Conservation (phyloP, 2,113 vertebrate species). For the Hemiscyllium ocellatum region DNA sequence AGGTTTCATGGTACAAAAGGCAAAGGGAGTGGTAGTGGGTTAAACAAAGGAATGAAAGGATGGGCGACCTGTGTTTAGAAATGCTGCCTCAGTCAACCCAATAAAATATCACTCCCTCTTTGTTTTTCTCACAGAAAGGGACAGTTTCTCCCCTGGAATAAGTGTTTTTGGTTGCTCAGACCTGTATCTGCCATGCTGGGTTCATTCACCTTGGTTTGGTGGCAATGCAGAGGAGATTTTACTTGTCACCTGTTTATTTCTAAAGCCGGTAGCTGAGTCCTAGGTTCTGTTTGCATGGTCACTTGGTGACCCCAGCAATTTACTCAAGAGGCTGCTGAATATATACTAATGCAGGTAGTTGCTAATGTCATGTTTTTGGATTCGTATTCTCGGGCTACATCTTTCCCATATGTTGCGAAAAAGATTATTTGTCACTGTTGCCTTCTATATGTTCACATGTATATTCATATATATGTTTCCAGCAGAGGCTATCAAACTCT, state of each 20-base stretch:
- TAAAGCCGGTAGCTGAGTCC: background rate
- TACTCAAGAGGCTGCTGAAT: background rate
- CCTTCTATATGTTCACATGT: too few relatives aligned
- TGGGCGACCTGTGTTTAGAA: background rate
- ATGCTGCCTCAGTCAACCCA: background rate
- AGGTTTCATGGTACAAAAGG: background rate
- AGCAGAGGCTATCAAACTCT: too few relatives aligned
- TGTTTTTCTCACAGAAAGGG: background rate
- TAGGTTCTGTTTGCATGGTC: background rate
- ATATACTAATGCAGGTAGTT: background rate
- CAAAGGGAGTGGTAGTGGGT: background rate
- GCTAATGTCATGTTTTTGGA: background rate
- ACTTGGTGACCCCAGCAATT: background rate
- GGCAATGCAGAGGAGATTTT: background rate
- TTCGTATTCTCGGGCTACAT: background rate
- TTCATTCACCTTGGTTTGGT: background rate
- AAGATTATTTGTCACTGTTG: background rate
- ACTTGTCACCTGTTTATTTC: background rate
- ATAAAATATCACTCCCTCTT: background rate
- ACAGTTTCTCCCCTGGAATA: background rate
- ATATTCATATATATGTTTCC: too few relatives aligned
- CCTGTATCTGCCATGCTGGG: background rate
- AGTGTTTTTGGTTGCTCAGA: background rate
- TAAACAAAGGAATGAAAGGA: background rate
- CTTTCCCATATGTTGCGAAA: background rate